Base-by-base conservation (phyloP, 2,888 invertebrate genomes). In the Macrophya annulata region DNA sequence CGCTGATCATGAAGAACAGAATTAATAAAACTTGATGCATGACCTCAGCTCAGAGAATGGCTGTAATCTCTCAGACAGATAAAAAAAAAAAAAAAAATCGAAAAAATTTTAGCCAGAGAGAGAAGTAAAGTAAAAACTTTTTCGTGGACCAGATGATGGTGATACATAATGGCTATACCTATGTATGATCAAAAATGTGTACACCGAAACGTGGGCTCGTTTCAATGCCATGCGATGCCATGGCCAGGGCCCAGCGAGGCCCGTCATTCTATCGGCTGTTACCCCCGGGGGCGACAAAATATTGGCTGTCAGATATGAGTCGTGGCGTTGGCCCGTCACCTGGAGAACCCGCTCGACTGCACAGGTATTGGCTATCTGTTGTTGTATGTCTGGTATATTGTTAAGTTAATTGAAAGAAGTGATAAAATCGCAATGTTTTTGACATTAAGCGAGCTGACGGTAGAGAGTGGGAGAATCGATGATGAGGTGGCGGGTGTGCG, bases 401-500 rank as follows among this genome's bases (percentile, higher is more conserved):
- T 91, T 89, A 87, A 89, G 90, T 90, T 91, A 91, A 91, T 91
- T 91, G 91, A 89, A 90, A 90, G 88, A 86, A 86, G 86, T 86
- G 91, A 91, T 91, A 91, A 90, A 90, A 91, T 91, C 91, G 88
- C 90, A 87, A 90, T 89, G 89, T 90, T 91, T 90, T 90, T 90
- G 89, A 91, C 90, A 87, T 90, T 90, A 89, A 90, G 87, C 87
- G 89, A 90, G 77, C 21, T 48, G 37, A 45, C 3, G 10, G 21
- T n/a, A 45, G 45, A 74, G 68, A 84, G 86, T 87, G 85, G 87
- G 85, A 84, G 86, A 84, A 85, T 85, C 85, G 84, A 86, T 85
- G 85, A 87, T 76, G 85, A 77, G 82, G 68, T 8, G 65, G 68
- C 85, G 71, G 65, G 74, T 82, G 87, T 81, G 68, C 72, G 77